These are phyloP conservation scores for Punctoribates punctum DNA, from an alignment of 2,888 invertebrate species.

Conservation along the genomic window DNA sequence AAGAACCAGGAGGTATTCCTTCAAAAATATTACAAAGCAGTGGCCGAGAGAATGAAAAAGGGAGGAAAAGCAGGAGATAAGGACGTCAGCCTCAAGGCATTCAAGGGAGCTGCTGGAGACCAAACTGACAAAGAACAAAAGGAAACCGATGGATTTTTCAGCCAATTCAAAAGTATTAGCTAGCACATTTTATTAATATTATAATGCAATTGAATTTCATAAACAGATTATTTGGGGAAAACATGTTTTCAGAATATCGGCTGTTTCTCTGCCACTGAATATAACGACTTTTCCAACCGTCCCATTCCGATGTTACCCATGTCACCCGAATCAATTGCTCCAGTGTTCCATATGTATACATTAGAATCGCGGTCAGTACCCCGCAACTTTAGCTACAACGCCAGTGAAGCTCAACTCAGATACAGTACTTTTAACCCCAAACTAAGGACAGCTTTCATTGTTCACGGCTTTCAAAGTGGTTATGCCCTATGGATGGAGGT, in stretches of 20 bases:
- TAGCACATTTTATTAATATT: no score
- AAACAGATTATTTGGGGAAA: background rate
- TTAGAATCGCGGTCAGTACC: background rate
- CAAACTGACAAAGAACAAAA: no score
- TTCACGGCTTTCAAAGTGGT: conserved; percentile 17
- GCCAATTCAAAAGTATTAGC: no score
- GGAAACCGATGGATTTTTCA: no score
- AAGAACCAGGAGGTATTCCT: no score
- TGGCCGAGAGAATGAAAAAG: no score
- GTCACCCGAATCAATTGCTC: background rate
- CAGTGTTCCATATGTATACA: background rate
- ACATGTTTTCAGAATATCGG: background rate
- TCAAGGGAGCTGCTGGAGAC: no score
- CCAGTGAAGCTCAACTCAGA: background rate
- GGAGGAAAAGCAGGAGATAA: no score
- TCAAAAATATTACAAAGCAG: no score
- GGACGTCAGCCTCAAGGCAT: no score
- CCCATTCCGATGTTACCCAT: conserved; percentile 1
- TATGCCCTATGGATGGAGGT: conserved; percentile 3
- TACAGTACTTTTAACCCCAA: background rate
- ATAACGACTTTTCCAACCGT: background rate
- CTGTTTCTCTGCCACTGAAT: background rate
- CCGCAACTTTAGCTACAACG: background rate
- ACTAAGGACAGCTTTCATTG: background rate
- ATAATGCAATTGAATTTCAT: no score